Base-by-base conservation (phyloP, 1,140 invertebrate species). In the Lanistes nyassanus region DNA sequence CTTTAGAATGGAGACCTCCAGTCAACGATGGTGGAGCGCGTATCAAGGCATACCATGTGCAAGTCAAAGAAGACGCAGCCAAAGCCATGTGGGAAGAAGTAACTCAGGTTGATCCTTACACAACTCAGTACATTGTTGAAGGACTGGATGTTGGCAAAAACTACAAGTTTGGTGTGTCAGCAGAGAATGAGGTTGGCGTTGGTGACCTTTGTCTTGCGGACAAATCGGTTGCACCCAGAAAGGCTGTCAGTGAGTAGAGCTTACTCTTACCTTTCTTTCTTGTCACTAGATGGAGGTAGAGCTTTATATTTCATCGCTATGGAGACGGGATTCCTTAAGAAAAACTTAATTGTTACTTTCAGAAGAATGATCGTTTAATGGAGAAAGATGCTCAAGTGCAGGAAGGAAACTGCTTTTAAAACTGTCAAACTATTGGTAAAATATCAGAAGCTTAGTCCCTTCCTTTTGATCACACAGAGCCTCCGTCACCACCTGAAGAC, bases 171-270 rank as follows among this genome's bases (percentile, higher is more conserved):
- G 92, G 97, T 78, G 94, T 99, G 2, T 94, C 96, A 92, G 98
- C 98, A 26, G 96, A 96, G 26, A 99, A 99, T 90, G 96, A 98
- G 47, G 97, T 98, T 85, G 98, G 98, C 21, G 94, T 96, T 88
- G 96, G 98, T 83, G 94, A 95, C 70, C 94, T 96, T 23, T 90
- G 98, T 21, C 94, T 96, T 84, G 96, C 96, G 6, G 91, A 92
- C 7, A 97, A 96, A 89, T 95, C 97, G 0, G 94, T 98, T 77
- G 94, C 94, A 85, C 96, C 97, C 0, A 98, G 97, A 84, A 94
- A 96, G 80, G 96, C 96, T 74, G 98, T 96, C 89, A 96, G 92
- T 92, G 88, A 88, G 86, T 85, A 86, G 42, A 47, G 42, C 19
- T 47, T 47, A 47, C 19, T 47, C 19, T 47, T 47, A 16, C 19